phyloP scores from a whole-genome alignment of 64 coral and sea anemone species.

The Montipora capricornis region DNA sequence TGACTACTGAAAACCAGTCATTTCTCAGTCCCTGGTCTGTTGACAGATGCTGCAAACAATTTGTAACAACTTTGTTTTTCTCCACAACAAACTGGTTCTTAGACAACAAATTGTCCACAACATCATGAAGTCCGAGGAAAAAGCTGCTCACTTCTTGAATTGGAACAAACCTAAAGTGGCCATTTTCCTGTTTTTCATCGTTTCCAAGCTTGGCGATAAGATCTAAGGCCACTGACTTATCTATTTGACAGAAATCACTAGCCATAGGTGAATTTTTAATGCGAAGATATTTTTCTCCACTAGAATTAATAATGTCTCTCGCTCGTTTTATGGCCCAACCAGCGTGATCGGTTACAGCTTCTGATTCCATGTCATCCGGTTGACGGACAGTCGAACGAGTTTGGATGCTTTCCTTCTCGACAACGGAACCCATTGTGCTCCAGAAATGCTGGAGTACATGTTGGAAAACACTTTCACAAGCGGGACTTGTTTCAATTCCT shows the following conservation, averaged over 20 bases:
- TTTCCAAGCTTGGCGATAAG: constrained; percentile 1
- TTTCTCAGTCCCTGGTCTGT: too few species aligned
- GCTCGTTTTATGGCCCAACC: not conserved
- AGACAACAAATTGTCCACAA: too few species aligned
- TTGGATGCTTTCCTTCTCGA: not conserved
- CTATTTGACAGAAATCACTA: too few species aligned
- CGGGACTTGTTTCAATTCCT: too few species aligned
- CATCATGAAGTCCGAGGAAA: too few species aligned
- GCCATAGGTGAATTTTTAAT: too few species aligned
- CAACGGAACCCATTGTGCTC: not conserved
- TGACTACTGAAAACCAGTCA: too few species aligned
- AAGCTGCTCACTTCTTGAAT: not conserved
- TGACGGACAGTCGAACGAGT: not conserved
- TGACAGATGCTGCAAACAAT: too few species aligned
- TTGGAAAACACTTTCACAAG: not conserved
- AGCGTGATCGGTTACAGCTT: not conserved
- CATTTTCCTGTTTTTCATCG: constrained; percentile 20
- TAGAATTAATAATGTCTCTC: not conserved
- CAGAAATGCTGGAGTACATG: not conserved
- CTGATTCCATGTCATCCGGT: not conserved
- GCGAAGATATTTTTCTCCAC: too few species aligned
- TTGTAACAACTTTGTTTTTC: too few species aligned
- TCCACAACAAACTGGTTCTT: too few species aligned
- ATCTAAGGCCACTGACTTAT: too few species aligned
- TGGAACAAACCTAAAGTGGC: constrained; percentile 19